Conservation (phyloP, 2,797 vertebrate species). For the Arctocebus calabarensis region DNA sequence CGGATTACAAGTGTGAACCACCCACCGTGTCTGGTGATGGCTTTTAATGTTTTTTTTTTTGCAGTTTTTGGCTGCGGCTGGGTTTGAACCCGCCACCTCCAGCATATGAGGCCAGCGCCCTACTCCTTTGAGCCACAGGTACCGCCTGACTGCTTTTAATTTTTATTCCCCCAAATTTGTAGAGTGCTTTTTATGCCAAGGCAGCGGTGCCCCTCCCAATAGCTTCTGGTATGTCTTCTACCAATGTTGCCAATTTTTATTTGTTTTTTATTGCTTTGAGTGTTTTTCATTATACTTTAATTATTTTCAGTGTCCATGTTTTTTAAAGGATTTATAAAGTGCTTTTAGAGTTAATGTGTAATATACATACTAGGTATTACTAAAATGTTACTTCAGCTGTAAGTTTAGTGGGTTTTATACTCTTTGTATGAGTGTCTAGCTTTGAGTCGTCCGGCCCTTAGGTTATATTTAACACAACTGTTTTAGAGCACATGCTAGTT, state of each 20-base stretch:
- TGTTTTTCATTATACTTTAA: slow-evolving; percentile 1
- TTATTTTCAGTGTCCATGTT: not conserved
- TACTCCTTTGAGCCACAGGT: too few species aligned
- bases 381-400: not conserved
- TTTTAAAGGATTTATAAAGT: not conserved
- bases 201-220: not conserved
- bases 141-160: not conserved
- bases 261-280: not conserved
- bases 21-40: too few species aligned
- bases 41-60: not conserved
- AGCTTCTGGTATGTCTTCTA: not conserved
- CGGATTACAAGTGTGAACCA: too few species aligned
- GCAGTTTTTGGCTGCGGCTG: too few species aligned
- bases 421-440: not conserved
- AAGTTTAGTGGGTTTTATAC: not conserved
- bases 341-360: not conserved
- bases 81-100: too few species aligned
- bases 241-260: not conserved
- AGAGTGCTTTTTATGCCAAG: not conserved
- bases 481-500: not conserved
- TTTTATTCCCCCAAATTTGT: not conserved
- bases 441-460: not conserved
- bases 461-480: not conserved
- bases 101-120: too few species aligned
- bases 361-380: not conserved